phyloP scores from a whole-genome alignment of 2,888 invertebrate genomes.

The Lissocephala sabroskyi region DNA sequence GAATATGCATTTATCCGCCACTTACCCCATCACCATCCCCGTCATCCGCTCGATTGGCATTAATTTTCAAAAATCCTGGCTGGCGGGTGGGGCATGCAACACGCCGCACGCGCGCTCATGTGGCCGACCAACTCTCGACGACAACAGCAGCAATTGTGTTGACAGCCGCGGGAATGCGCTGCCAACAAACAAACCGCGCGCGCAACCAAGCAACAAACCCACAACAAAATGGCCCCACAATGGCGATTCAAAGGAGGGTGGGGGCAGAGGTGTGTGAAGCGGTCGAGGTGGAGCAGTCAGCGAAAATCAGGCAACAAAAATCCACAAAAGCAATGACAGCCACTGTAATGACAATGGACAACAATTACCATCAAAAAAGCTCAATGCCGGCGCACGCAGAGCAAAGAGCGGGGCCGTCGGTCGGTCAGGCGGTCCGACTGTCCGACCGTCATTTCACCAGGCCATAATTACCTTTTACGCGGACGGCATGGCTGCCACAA shows the following conservation, averaged over 20 bases:
- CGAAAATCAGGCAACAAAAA: slow-evolving; percentile 50
- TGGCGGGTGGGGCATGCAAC: slow-evolving; percentile 15
- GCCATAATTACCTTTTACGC: slow-evolving; percentile 52
- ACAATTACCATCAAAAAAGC: slow-evolving; percentile 63
- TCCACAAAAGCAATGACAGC: slow-evolving; percentile 42
- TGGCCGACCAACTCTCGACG: not conserved
- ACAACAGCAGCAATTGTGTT: slow-evolving; percentile 45
- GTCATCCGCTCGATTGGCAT: slow-evolving; percentile 39
- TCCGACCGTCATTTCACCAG: slow-evolving; percentile 9
- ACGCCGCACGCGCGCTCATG: not conserved
- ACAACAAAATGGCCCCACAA: slow-evolving; percentile 60
- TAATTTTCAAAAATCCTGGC: slow-evolving; percentile 41
- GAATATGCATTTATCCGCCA: too few species aligned
- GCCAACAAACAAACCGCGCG: slow-evolving; percentile 60
- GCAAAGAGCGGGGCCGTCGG: slow-evolving; percentile 6
- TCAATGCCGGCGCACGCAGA: slow-evolving; percentile 14
- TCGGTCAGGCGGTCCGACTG: slow-evolving; percentile 13
- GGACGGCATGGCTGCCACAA: slow-evolving; percentile 31
- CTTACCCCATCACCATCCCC: too few species aligned
- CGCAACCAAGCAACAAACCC: slow-evolving; percentile 41
- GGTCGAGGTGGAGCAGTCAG: not conserved
- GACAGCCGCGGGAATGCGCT: slow-evolving; percentile 54
- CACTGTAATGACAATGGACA: slow-evolving; percentile 63
- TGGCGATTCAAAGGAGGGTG: slow-evolving; percentile 10
- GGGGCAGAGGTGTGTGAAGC: not conserved